Evolutionary conservation across 2,797 vertebrate species (phyloP).

Genomic region (Hypotaenidia okinawae): DNA sequence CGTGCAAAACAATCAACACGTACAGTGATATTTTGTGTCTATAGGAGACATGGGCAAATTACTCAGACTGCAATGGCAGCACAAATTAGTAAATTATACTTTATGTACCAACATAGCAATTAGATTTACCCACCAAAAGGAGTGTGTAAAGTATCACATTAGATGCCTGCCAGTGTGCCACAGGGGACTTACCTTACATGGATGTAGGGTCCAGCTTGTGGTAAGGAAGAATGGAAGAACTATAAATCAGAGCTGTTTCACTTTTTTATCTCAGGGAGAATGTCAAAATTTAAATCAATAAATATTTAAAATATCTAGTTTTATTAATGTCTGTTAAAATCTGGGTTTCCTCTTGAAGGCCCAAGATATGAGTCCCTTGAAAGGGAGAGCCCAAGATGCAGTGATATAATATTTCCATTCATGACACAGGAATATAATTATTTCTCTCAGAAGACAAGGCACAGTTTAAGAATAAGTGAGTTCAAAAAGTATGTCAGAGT

Average conservation of each 20-base stretch:
- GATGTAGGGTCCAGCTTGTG: neutral
- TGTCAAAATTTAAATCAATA: neutral
- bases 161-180: neutral
- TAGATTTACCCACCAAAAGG: neutral
- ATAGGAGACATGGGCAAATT: rapidly evolving
- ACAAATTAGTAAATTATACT: neutral
- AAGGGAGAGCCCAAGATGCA: neutral
- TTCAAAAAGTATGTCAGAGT: neutral
- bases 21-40: neutral
- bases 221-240: neutral
- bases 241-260: neutral
- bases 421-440: neutral
- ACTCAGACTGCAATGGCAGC: neutral
- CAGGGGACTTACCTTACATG: neutral
- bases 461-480: neutral
- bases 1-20: neutral
- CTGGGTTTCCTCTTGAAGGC: neutral
- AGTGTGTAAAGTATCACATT: neutral
- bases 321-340: neutral
- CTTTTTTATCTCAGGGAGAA: neutral
- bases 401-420: neutral
- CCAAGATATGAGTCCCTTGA: neutral
- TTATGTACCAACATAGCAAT: neutral
- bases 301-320: neutral
- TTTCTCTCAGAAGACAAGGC: neutral